phyloP scores from a whole-genome alignment of 2,888 invertebrate genomes.

The Diogma glabrata region DNA sequence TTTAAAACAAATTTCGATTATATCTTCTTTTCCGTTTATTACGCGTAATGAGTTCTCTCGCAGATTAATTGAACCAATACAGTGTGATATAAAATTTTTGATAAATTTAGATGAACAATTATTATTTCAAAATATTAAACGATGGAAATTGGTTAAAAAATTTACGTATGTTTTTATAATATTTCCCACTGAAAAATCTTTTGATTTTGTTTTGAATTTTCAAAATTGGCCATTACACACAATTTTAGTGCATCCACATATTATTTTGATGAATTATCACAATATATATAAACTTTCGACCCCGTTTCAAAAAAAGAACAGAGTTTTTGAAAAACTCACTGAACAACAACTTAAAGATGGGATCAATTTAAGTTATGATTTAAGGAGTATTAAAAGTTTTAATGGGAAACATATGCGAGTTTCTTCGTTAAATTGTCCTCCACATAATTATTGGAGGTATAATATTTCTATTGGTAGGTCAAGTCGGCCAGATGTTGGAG shows the following conservation, averaged over 20 bases:
- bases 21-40: background rate
- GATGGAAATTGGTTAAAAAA: background rate
- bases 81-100: background rate
- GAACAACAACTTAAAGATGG: background rate
- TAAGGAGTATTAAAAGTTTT: background rate
- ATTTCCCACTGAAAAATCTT: background rate
- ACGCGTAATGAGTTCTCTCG: background rate
- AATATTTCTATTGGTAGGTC: background rate
- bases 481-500: background rate
- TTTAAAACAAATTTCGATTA: background rate
- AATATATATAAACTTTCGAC: background rate
- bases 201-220: background rate
- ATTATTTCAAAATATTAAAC: background rate
- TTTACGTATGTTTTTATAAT: background rate
- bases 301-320: background rate
- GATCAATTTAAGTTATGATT: background rate
- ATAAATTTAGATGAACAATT: background rate
- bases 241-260: background rate
- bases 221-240: background rate
- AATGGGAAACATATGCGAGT: conserved; percentile 9
- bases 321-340: background rate
- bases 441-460: conserved; percentile 6
- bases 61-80: background rate
- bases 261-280: background rate
- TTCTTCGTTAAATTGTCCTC: background rate